Base-by-base conservation (phyloP, 2,888 invertebrate species). In the Panorpa germanica region DNA sequence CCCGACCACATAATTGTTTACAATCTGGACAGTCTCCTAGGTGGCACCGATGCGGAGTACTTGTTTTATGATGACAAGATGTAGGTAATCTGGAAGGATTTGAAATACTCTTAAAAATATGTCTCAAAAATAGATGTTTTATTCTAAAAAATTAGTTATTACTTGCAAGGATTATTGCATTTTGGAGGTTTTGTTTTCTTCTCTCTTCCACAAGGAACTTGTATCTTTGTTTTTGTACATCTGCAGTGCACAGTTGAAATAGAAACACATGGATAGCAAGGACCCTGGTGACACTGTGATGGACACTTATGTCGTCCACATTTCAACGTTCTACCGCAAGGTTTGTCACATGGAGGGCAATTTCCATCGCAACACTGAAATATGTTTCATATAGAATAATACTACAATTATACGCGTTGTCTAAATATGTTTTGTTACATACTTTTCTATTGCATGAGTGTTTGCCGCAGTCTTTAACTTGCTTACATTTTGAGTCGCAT, bases 401-500 rank as follows among this genome's bases (percentile, higher is more conserved):
- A n/a, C n/a, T n/a, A n/a, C n/a, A n/a, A n/a, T n/a, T n/a, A n/a
- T n/a, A 21, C 33, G 12, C 7, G 11, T 25, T 28, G 20, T 34
- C 24, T 26, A 18, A 19, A 28, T n/a, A 27, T 12, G 14, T 16
- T 31, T 23, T 25, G 27, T 25, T 31, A 38, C 40, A 40, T 49
- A 73, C 74, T 60, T 83, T 86, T 39, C 76, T 65, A 41, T 81
- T 88, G 53, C 93, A 95, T 1, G 70, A 63, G 59, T 95, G 93
- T 43, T 78, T 75, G 1, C 77, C 71, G 49, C 93, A 95, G 28
- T 78, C 71, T 34, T 76, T 67, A 40, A 70, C 63, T 18, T 69
- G 71, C 41, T 76, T 70, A 50, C 93, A 95, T 54, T 91, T 91
- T 1, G 72, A 74, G 35, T 86, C 88, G 57, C 93, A 95, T 29